These are phyloP conservation scores for Tupaia chinensis DNA, from an alignment of 2,113 vertebrate species.

Conservation along the genomic window DNA sequence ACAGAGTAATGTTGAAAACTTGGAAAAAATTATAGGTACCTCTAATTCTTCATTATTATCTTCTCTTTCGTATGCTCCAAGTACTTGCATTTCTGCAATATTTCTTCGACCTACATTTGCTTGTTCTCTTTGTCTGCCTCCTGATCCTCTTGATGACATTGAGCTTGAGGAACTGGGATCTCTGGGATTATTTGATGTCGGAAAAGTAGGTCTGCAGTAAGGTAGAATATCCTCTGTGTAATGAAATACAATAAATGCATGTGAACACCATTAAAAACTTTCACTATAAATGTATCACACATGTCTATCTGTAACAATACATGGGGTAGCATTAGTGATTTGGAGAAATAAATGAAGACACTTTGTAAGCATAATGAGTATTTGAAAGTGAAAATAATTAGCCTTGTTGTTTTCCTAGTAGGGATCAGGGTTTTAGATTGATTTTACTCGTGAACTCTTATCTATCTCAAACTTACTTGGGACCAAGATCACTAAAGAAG, in stretches of 20 bases:
- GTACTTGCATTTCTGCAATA: constrained; percentile 93
- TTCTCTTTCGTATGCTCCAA: constrained; percentile 94
- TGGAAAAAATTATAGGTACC: constrained; percentile 85
- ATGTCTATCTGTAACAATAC: neutral
- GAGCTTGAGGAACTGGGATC: constrained; percentile 99
- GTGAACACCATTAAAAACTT: constrained; percentile 20
- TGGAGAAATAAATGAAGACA: neutral
- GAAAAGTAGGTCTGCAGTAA: constrained; percentile 98
- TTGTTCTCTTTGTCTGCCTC: constrained; percentile 94
- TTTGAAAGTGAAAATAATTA: constrained; percentile 42
- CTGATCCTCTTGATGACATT: constrained; percentile 98
- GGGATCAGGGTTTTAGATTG: neutral
- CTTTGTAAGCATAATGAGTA: constrained; percentile 44
- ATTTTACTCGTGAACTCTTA: neutral
- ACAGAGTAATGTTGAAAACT: neutral
- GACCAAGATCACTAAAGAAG: neutral
- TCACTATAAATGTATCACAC: neutral
- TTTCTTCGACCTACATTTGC: constrained; percentile 92
- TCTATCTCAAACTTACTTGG: neutral
- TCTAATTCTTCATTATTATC: constrained; percentile 95
- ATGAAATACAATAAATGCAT: constrained; percentile 71
- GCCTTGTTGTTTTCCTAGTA: neutral
- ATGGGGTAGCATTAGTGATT: neutral
- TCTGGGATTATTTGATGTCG: constrained; percentile 95
- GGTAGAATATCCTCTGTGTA: constrained; percentile 96